Base-by-base conservation (phyloP, 2,888 invertebrate genomes). In the Cataglyphis livida region DNA sequence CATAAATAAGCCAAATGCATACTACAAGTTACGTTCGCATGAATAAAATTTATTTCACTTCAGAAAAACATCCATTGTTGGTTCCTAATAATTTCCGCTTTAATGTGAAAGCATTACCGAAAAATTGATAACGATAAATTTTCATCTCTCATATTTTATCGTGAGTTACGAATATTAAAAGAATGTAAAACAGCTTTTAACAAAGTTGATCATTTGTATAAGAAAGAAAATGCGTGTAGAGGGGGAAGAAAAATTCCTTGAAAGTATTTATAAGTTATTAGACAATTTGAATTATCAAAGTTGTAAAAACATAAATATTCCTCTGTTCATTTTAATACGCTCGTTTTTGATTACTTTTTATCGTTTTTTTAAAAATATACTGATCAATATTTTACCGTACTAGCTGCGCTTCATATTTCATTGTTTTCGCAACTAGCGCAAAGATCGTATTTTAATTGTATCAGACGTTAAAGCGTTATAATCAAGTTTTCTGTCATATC, bases 1-100 rank as follows among this genome's bases (percentile, higher is more conserved):
- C 71, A 44, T 59, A 71, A 79, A 79, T 70, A 79, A 79, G 78
- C 32, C 32, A 79, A 79, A 71, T 70, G 41, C 57, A 12, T 15
- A 4, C 32, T 71, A 48, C 59, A 79, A 71, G 59, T 71, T 79
- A 70, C 10, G 59, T 32, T 12, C 12, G 59, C 71, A 68, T 32
- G 70, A 68, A 44, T 71, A 59, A 79, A 71, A 59, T 61, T 70
- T 18, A 71, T 12, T 21, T 78, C 57, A 3, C 44, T 25, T 21
- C 21, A 44, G 12, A 44, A 44, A 21, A 44, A 44, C 7, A 18
- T 32, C 32, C 44, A 9, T 79, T 51, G n/a, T 68, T 51, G 32
- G 0, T 51, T 41, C 3, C n/a, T 38, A 1, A n/a, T 25, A 44
- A 79, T 79, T 59, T 59, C 25, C 9, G 25, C 7, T 70, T 70